Conservation (phyloP, 2,113 vertebrate genomes). For the Paramisgurnus dabryanus region DNA sequence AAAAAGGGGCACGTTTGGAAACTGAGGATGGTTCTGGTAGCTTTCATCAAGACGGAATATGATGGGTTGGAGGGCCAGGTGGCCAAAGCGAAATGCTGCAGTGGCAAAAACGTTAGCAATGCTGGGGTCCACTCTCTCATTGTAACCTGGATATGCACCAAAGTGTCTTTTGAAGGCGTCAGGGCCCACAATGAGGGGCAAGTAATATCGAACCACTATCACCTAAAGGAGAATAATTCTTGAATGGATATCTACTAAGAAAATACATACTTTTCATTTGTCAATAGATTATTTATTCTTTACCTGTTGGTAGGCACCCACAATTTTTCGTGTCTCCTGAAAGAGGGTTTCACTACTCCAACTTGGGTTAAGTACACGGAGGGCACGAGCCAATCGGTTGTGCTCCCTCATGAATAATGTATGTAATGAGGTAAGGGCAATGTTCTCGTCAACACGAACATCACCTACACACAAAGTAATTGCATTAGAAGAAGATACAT, state of each 20-base stretch:
- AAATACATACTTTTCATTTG: background rate
- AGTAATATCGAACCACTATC: conserved; percentile 85
- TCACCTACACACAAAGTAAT: conserved; percentile 67
- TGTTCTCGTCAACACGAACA: conserved; percentile 71
- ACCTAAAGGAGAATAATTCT: conserved; percentile 66
- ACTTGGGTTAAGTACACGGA: conserved; percentile 66
- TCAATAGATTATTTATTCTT: background rate
- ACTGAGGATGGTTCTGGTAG: conserved; percentile 64
- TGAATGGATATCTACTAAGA: background rate
- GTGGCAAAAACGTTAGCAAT: conserved; percentile 85
- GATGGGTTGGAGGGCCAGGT: conserved; percentile 80
- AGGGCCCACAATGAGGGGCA: conserved; percentile 76
- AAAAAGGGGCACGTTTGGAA: conserved; percentile 74
- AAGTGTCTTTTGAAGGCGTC: conserved; percentile 57
- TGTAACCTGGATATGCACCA: conserved; percentile 72
- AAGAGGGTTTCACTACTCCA: conserved; percentile 77
- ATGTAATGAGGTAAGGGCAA: conserved; percentile 72
- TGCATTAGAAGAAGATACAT: background rate
- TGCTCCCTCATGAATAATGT: conserved; percentile 77
- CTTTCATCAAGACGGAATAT: conserved; percentile 72
- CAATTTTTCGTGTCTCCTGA: conserved; percentile 77
- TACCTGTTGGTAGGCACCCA: conserved; percentile 77
- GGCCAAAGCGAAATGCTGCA: conserved; percentile 85
- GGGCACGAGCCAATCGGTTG: conserved; percentile 73
- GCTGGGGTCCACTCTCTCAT: conserved; percentile 76